phyloP scores from a whole-genome alignment of 2,113 vertebrate genomes.

The Sceloporus tristichus region DNA sequence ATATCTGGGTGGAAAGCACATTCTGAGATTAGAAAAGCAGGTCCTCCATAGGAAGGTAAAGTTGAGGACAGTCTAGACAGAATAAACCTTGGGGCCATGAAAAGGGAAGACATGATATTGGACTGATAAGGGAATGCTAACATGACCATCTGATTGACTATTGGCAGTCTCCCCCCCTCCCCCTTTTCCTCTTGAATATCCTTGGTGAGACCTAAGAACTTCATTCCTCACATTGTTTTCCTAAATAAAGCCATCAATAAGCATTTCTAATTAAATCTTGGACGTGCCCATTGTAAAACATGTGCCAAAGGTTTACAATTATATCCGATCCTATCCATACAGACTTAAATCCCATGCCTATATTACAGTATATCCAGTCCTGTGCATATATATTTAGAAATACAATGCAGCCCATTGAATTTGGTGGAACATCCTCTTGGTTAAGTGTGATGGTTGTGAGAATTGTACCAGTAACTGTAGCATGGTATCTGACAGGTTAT shows the following conservation, averaged over 20 bases:
- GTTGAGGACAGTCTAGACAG: constrained; percentile 82
- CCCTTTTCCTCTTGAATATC: constrained; percentile 73
- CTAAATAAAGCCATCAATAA: constrained; percentile 61
- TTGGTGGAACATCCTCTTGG: no score
- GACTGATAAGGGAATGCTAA: constrained; percentile 86
- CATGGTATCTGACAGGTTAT: no score
- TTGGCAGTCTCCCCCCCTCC: constrained; percentile 73
- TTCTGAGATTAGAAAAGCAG: constrained; percentile 64
- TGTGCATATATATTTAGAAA: no score
- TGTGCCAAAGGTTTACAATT: no score
- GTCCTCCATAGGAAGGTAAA: constrained; percentile 76
- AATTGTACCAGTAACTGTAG: no score
- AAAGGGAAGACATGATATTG: constrained; percentile 81
- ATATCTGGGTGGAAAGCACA: constrained; percentile 75
- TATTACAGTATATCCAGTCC: no score
- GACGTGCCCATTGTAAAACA: constrained; percentile 51
- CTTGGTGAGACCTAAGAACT: constrained; percentile 82
- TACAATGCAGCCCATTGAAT: no score
- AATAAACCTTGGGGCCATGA: constrained; percentile 87
- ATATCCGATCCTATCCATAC: no score
- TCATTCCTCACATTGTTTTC: constrained; percentile 58
- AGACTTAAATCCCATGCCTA: no score
- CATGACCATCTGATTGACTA: constrained; percentile 83
- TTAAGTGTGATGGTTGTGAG: no score
- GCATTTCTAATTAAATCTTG: constrained; percentile 30